phyloP scores from a whole-genome alignment of 2,888 invertebrate genomes.

The Drosophila aldrichi region DNA sequence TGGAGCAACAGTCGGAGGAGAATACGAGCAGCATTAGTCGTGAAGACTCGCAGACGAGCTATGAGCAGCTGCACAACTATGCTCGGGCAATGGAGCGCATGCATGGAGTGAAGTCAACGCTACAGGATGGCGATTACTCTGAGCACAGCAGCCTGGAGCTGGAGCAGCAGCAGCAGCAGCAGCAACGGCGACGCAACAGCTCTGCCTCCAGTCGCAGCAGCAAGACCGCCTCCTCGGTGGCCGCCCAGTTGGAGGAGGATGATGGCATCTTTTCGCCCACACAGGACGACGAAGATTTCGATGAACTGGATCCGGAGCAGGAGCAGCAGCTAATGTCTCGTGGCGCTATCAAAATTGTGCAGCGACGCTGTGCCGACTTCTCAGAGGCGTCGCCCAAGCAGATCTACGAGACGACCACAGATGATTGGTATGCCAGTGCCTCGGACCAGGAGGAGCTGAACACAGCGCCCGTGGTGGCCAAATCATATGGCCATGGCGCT shows the following conservation, averaged over 20 bases:
- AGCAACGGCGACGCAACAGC: conserved; percentile 50
- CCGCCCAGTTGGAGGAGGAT: conserved; percentile 70
- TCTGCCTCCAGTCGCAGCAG: conserved; percentile 68
- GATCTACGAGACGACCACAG: conserved; percentile 85
- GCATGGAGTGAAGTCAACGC: conserved; percentile 86
- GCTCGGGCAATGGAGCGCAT: conserved; percentile 87
- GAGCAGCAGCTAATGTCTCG: conserved; percentile 56
- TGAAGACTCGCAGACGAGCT: conserved; percentile 81
- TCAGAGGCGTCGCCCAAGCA: conserved; percentile 84
- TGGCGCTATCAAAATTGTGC: conserved; percentile 70
- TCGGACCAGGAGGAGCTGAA: conserved; percentile 90
- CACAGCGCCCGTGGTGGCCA: conserved; percentile 60
- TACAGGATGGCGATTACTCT: conserved; percentile 81
- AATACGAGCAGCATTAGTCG: conserved; percentile 83
- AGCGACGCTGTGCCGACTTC: conserved; percentile 79
- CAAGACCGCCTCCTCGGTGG: conserved; percentile 52
- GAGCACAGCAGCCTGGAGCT: conserved; percentile 73
- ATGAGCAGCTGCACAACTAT: conserved; percentile 85
- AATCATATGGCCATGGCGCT: conserved; percentile 86
- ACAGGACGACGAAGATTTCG: conserved; percentile 79
- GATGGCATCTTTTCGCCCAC: conserved; percentile 80
- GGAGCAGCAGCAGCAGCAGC: conserved; percentile 46
- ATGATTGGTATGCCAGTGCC: conserved; percentile 93
- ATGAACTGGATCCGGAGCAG: conserved; percentile 60
- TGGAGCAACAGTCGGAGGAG: conserved; percentile 82